A percentile compares a stretch with the other conserved stretches of the same genome.
phyloP scores from a whole-genome alignment of 2,888 invertebrate genomes.

The Hemistola chrysoprasaria region DNA sequence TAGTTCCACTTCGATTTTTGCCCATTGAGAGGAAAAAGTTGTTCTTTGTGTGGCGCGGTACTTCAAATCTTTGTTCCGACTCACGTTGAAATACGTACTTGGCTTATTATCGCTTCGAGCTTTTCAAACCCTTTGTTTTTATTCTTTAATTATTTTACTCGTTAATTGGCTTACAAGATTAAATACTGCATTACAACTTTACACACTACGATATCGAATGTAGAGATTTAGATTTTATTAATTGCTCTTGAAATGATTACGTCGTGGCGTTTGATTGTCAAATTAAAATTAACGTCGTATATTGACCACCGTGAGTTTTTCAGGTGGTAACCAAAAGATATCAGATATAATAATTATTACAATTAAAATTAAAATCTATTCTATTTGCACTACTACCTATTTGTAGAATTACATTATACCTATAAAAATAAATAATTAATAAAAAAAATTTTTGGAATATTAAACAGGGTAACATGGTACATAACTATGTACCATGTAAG shows the following conservation, averaged over 20 bases:
- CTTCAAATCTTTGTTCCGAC: slow-evolving; percentile 34
- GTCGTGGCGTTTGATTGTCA: not conserved
- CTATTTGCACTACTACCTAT: no score
- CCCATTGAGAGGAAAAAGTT: slow-evolving; percentile 19
- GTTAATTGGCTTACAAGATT: slow-evolving; percentile 49
- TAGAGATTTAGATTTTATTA: slow-evolving; percentile 3
- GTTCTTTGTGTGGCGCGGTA: slow-evolving; percentile 28
- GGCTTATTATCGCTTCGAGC: slow-evolving; percentile 37
- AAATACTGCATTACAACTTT: slow-evolving; percentile 36
- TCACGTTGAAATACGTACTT: slow-evolving; percentile 34
- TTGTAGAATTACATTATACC: no score
- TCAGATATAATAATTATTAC: no score
- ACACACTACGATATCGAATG: slow-evolving; percentile 14
- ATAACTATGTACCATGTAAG: no score
- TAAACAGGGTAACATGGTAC: no score
- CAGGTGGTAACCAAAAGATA: no score
- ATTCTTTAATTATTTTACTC: slow-evolving; percentile 46
- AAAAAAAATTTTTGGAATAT: no score
- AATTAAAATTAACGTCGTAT: not conserved
- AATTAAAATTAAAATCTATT: no score
- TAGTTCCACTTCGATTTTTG: slow-evolving; percentile 25
- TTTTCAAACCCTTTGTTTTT: slow-evolving; percentile 42
- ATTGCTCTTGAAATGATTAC: not conserved
- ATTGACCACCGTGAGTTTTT: not conserved
- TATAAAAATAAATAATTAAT: no score